phyloP scores from a whole-genome alignment of 2,888 invertebrate genomes.

The Cantharis rustica region DNA sequence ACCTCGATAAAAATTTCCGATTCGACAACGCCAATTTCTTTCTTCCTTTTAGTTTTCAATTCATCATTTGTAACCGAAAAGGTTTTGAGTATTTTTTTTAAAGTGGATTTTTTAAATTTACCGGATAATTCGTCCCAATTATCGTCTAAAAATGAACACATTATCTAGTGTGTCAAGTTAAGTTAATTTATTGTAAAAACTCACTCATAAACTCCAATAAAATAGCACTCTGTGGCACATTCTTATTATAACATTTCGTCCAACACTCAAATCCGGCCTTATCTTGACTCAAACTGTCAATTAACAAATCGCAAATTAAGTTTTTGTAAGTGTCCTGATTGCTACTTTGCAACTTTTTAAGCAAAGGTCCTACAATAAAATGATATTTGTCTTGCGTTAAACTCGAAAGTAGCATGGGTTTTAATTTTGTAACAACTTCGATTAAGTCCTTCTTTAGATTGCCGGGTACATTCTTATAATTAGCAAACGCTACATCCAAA shows the following conservation, averaged over 20 bases:
- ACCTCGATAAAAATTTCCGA: constrained; percentile 48
- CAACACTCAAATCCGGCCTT: constrained; percentile 69
- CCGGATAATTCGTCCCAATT: constrained; percentile 53
- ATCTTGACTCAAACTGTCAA: constrained; percentile 66
- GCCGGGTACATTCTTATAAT: constrained; percentile 61
- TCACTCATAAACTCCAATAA: constrained; percentile 65
- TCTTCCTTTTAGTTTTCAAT: constrained; percentile 55
- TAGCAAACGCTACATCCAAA: constrained; percentile 64
- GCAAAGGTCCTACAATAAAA: constrained; percentile 65
- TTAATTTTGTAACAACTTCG: constrained; percentile 54
- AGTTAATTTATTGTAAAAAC: constrained; percentile 35
- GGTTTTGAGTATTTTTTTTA: constrained; percentile 57
- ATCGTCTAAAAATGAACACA: constrained; percentile 46
- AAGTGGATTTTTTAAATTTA: constrained; percentile 52
- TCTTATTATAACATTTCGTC: constrained; percentile 70
- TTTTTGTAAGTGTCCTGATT: constrained; percentile 58
- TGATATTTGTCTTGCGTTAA: constrained; percentile 51
- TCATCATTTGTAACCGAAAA: constrained; percentile 57
- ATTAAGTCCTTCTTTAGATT: constrained; percentile 63
- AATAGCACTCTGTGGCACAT: constrained; percentile 68
- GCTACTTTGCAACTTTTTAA: constrained; percentile 65
- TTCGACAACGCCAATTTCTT: constrained; percentile 50
- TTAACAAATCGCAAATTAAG: constrained; percentile 65
- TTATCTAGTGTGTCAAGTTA: neutral
- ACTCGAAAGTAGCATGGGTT: constrained; percentile 44